Conservation (phyloP, 2,888 invertebrate genomes). For the Diogma glabrata region DNA sequence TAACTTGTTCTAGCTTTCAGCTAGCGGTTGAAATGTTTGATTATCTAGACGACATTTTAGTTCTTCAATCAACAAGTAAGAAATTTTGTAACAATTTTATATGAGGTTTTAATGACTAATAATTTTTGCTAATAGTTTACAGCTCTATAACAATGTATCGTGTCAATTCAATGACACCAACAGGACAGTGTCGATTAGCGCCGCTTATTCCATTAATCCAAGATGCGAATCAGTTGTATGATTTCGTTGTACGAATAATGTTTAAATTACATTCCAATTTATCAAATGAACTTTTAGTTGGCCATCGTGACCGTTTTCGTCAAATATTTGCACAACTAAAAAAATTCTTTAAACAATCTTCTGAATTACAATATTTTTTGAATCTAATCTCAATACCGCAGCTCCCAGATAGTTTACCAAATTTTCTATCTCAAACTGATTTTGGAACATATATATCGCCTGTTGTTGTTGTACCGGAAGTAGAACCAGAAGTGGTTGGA, state of each 20-base stretch:
- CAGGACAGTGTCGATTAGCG: conserved; percentile 92
- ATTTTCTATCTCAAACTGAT: conserved; percentile 83
- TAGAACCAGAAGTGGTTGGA: conserved; percentile 32
- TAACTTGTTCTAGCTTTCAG: conserved; percentile 58
- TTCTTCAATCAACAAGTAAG: conserved; percentile 67
- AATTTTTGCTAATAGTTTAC: conserved; percentile 43
- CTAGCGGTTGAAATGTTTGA: conserved; percentile 96
- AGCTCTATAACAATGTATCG: conserved; percentile 86
- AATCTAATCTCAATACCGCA: conserved; percentile 87
- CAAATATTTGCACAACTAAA: conserved; percentile 81
- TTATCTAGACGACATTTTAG: conserved; percentile 92
- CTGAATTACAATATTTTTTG: conserved; percentile 93
- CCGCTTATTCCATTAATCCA: conserved; percentile 91
- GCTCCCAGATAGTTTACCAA: conserved; percentile 87
- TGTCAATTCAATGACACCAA: conserved; percentile 93
- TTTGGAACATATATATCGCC: conserved; percentile 90
- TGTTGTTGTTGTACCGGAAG: conserved; percentile 69
- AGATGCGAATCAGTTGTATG: conserved; percentile 93
- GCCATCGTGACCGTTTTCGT: conserved; percentile 78
- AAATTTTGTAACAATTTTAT: too few relatives aligned
- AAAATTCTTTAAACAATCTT: conserved; percentile 84
- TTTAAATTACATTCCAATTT: conserved; percentile 88
- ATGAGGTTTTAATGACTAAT: too few relatives aligned
- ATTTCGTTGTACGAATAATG: conserved; percentile 90
- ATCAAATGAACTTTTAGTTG: conserved; percentile 79